Base-by-base conservation (phyloP, 2,888 invertebrate species). In the Lasioglossum zephyrum region DNA sequence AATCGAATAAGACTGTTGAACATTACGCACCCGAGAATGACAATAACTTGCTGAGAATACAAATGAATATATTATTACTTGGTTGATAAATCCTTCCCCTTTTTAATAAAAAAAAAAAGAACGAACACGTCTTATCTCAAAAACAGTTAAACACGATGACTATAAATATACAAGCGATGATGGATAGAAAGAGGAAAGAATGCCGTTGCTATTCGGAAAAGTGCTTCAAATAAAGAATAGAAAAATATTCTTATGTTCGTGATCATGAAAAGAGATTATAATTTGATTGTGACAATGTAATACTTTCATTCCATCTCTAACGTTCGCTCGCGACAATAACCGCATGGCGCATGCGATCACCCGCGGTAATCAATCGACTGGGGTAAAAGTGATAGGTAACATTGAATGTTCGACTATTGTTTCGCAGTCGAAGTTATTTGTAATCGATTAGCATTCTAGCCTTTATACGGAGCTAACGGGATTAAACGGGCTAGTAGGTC, bases 401-500 rank as follows among this genome's bases (percentile, higher is more conserved):
- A 44, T 88, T 88, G 86, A 91, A 79, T 81, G 79, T 88, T 41
- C 74, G 31, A 86, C 85, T 73, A 82, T 81, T 49, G 53, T 44
- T 79, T 73, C 31, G 77, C 83, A 85, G 85, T 84, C 81, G 79
- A 87, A 77, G 75, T 77, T 72, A 86, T 73, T 84, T 74, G 81
- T 79, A 80, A 84, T 81, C 75, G 79, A 69, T 78, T 86, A 88
- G 72, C 85, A 74, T 89, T 77, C 77, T 86, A 86, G 85, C 77
- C 85, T 88, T 70, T 83, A 84, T 86, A 77, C 78, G 72, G 81
- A 87, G 84, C 84, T 87, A 88, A 84, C 80, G 60, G 81, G 85
- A 81, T 76, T 73, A 88, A 81, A 77, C 80, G 81, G 83, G 86
- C 87, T 94, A 93, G 91, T 93, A 93, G 84, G 93, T 94, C 92